Conservation (phyloP, 2,113 vertebrate species). For the Motacilla alba region DNA sequence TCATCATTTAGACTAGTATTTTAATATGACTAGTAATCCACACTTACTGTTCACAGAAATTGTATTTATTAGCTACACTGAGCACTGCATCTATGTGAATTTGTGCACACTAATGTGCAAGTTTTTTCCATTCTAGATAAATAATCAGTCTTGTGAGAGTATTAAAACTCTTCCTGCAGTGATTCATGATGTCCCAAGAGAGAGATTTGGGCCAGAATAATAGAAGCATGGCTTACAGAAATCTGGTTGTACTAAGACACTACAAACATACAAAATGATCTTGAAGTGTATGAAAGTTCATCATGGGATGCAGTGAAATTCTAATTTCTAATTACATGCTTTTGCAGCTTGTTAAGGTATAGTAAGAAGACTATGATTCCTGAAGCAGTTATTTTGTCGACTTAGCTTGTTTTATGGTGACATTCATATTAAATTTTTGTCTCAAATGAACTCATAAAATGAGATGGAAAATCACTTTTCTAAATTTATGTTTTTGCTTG, state of each 20-base stretch:
- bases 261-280: not conserved
- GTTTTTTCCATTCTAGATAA: not conserved
- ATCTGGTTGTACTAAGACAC: not conserved
- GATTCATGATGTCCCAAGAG: not conserved
- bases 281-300: not conserved
- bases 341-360: slow-evolving; percentile 6
- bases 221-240: not conserved
- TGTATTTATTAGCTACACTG: not conserved
- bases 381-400: not conserved
- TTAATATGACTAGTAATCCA: not conserved
- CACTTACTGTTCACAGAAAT: not conserved
- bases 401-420: not conserved
- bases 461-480: not conserved
- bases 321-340: not conserved
- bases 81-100: not conserved
- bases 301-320: not conserved
- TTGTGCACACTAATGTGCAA: fast-evolving
- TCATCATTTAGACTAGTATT: not conserved
- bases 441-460: slow-evolving; percentile 21
- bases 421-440: slow-evolving; percentile 18
- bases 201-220: not conserved
- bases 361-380: not conserved
- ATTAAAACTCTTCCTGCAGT: not conserved
- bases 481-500: slow-evolving; percentile 4
- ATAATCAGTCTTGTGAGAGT: not conserved